Percentiles rank a stretch among this genome's conserved stretches.
Conservation (phyloP, 2,888 invertebrate species). For the Glaucopsyche alexis region DNA sequence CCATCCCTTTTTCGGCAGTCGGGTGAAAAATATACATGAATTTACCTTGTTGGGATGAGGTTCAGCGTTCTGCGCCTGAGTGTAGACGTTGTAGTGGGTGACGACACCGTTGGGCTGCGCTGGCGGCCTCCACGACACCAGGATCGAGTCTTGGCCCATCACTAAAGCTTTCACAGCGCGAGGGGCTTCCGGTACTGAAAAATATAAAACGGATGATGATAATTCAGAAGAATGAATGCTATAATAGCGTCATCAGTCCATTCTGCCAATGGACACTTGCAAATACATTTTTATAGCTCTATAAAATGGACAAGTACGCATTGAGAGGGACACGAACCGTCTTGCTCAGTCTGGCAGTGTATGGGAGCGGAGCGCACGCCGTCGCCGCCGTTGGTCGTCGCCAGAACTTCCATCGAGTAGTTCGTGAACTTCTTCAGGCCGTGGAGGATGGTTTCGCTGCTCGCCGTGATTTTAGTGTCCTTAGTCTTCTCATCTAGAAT, state of each 20-base stretch:
- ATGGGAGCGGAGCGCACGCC: constrained; percentile 93
- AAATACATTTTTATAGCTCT: too few relatives aligned
- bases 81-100: constrained; percentile 95
- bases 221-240: neutral
- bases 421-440: constrained; percentile 97
- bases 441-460: constrained; percentile 95
- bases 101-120: constrained; percentile 95
- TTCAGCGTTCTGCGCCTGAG: constrained; percentile 86
- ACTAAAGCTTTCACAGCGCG: constrained; percentile 95
- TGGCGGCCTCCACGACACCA: constrained; percentile 96
- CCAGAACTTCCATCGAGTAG: constrained; percentile 97
- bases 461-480: constrained; percentile 94
- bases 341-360: constrained; percentile 97
- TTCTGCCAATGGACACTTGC: too few relatives aligned
- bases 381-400: constrained; percentile 96
- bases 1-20: too few relatives aligned
- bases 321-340: constrained; percentile 81
- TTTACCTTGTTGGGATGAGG: constrained; percentile 86
- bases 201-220: neutral
- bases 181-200: constrained; percentile 94
- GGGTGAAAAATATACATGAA: constrained; percentile 18
- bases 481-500: constrained; percentile 90
- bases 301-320: too few relatives aligned
- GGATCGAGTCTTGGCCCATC: constrained; percentile 93
- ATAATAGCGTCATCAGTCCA: too few relatives aligned